Evolutionary conservation across 2,113 vertebrate species (phyloP).

Genomic region (Climacteris rufus): DNA sequence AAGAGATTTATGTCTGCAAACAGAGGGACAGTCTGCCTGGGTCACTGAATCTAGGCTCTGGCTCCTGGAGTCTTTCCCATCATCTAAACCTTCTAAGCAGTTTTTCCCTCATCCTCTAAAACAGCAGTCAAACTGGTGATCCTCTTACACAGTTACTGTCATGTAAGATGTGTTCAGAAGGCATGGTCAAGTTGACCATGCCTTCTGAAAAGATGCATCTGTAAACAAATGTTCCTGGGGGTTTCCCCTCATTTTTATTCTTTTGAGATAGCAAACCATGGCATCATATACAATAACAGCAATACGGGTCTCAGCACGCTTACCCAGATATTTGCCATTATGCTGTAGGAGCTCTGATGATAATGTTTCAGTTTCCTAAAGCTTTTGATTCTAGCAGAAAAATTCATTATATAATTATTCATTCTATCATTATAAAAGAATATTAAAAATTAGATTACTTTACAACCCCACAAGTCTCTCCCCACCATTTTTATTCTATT

Average conservation of each 20-base stretch:
- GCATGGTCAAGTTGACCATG: not conserved
- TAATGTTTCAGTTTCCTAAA: not conserved
- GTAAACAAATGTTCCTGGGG: not conserved
- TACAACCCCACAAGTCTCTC: accelerated
- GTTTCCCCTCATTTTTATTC: not conserved
- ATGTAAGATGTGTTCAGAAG: not conserved
- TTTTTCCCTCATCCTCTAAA: not conserved
- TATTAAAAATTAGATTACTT: not conserved
- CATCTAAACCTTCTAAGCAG: not conserved
- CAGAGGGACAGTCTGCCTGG: not conserved
- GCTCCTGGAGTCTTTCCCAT: not conserved
- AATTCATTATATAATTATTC: not conserved
- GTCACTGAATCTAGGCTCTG: not conserved
- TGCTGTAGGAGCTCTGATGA: not conserved
- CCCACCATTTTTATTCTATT: not conserved
- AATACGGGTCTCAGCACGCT: not conserved
- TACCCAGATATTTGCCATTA: not conserved
- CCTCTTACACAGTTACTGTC: not conserved
- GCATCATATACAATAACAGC: not conserved
- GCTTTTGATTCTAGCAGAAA: not conserved
- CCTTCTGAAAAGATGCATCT: not conserved
- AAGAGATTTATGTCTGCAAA: not conserved
- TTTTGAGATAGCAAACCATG: not conserved
- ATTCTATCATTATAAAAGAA: not conserved
- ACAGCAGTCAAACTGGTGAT: not conserved